Base-by-base conservation (phyloP, 1,140 invertebrate genomes). In the Lamellibrachia luymesi region DNA sequence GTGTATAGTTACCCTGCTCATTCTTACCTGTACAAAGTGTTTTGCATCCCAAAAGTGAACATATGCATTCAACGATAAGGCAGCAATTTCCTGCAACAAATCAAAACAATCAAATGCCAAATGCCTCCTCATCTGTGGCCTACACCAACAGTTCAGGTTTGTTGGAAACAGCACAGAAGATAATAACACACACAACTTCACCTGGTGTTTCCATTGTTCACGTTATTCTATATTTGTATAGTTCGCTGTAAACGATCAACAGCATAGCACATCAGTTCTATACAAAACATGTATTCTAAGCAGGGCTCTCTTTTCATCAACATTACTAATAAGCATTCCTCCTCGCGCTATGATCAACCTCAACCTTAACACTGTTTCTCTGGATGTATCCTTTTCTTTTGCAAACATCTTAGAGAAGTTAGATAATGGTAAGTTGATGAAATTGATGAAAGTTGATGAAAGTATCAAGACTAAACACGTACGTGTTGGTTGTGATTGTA, bases 11-110 rank as follows among this genome's bases (percentile, higher is more conserved):
- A 38, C 22, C 22, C 89, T 90, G 89, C 95, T 94, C 6, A 56
- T 17, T 80, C 64, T 91, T 95, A 97, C 97, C 97, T 98, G 97
- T 97, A 96, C 97, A 95, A 98, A 99, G 27, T 97, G 98, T 95
- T 98, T 97, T 2, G 98, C 98, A 96, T 98, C 98, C 97, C 98
- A 99, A 93, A 99, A 97, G 98, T 99, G 98, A 95, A 98, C 94
- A 94, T 97, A 97, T 92, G 98, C 98, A 96, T 99, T 99, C 2
- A 99, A 96, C 0, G 98, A 99, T 22, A 99, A 96, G n/a, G 98
- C 98, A 2, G 98, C 98, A 92, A 99, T 97, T 97, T 99, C 98
- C 95, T 98, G 97, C 95, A 98, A 98, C 93, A 97, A 97, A 64
- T 90, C 93, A 94, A 91, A 22, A 50, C 91, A 90, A 90, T 1